Conservation (phyloP, 2,113 vertebrate genomes). For the Abramis brama region DNA sequence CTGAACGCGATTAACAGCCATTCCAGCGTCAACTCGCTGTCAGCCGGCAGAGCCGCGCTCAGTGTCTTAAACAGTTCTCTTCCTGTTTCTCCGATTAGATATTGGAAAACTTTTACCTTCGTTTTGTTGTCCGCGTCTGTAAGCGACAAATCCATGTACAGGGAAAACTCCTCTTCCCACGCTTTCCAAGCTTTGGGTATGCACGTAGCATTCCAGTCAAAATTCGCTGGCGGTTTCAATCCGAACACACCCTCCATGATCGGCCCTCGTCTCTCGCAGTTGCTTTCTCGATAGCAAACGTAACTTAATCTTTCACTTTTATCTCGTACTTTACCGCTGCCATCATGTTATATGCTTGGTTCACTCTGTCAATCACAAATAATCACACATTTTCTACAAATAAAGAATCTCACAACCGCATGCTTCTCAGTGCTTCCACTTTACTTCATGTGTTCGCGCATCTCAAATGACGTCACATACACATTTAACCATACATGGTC, state of each 20-base stretch:
- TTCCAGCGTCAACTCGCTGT: neutral
- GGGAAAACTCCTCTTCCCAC: constrained; percentile 18
- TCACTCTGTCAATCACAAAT: no score
- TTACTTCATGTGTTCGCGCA: neutral
- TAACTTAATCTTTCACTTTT: neutral
- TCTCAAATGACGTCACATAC: neutral
- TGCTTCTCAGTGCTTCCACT: neutral
- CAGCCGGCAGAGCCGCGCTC: neutral
- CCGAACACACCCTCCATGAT: neutral
- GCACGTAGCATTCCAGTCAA: constrained; percentile 9
- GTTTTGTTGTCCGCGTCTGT: neutral
- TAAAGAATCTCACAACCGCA: neutral
- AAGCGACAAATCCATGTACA: constrained; percentile 8
- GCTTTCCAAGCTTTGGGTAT: constrained; percentile 21
- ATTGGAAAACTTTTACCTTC: constrained; percentile 38
- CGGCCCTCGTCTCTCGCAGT: neutral
- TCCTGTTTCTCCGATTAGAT: constrained; percentile 16
- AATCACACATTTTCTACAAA: fast-evolving
- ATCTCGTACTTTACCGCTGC: neutral
- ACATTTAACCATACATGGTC: no score
- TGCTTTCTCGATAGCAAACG: neutral
- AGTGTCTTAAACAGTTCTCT: constrained; percentile 23
- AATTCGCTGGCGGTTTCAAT: neutral
- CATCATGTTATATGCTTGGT: constrained; percentile 22
- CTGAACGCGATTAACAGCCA: neutral